Evolutionary conservation across 92 coral and sea anemone species (phyloP).

Genomic region (Porites evermanni): DNA sequence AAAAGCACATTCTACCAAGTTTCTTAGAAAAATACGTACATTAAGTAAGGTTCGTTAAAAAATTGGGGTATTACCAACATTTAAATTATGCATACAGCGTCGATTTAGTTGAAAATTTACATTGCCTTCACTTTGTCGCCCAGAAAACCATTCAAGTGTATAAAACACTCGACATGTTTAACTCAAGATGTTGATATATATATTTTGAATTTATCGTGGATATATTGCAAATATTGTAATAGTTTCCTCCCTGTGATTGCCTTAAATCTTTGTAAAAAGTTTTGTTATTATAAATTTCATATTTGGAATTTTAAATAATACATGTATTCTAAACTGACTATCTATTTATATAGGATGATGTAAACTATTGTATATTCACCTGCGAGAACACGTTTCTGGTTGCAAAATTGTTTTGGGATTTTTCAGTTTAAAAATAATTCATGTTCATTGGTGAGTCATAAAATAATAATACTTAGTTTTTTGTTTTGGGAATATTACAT

Average conservation of each 20-base stretch:
- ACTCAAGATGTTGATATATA: neutral
- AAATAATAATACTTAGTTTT: neutral
- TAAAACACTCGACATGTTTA: neutral
- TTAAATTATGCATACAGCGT: constrained; percentile 39
- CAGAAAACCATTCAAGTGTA: constrained; percentile 7
- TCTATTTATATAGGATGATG: constrained; percentile 49
- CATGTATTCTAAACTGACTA: constrained; percentile 2
- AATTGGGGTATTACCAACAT: neutral
- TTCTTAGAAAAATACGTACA: constrained; percentile 36
- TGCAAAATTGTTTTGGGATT: neutral
- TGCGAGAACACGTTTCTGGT: constrained; percentile 1
- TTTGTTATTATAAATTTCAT: constrained; percentile 32
- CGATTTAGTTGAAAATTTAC: neutral
- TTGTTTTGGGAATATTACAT: neutral
- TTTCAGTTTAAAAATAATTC: neutral
- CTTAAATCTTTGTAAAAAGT: neutral
- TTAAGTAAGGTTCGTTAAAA: neutral
- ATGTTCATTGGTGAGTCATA: neutral
- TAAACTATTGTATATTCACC: constrained; percentile 7
- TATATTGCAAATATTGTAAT: neutral
- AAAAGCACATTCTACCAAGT: constrained; percentile 22
- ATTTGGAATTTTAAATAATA: constrained; percentile 28
- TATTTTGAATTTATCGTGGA: neutral
- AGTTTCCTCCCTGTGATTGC: neutral
- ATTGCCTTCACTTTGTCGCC: constrained; percentile 1